Evolutionary conservation across 2,888 invertebrate species (phyloP), one percentile per base, ranked within the genome.

Genomic region (Hyposoter dolosus): DNA sequence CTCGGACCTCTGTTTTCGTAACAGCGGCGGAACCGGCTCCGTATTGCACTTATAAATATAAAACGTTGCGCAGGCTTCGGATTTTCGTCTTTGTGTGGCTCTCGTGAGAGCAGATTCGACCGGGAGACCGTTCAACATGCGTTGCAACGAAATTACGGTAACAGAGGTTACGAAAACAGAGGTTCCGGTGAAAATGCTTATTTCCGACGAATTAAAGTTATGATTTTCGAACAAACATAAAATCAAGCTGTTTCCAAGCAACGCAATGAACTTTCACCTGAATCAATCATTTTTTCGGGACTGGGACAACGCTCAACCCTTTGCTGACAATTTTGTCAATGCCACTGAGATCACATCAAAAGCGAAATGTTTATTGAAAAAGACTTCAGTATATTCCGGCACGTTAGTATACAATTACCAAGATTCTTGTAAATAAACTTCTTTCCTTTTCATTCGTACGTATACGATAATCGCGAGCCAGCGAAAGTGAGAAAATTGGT

Each of bases 401-500:
- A 66, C 10, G 1, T 40, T 66, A 2, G 15, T 53, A 7, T 19
- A 10, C 1, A 10, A 28, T 28, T 45, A 45, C 28, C 50, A 32
- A 71, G 1, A 19, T 19, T 50, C 19, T 69, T 47, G 32, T 43
- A 53, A 9, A 69, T 68, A 77, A 1, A 40, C 63, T 63, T 72
- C 5, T 78, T n/a, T 40, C n/a, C 32, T 77, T 82, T 82, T 65
- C 69, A 35, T 83, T 72, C 45, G 45, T 72, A 66, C 43, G 32
- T 28, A 63, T 23, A 53, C 35, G 45, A 74, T 40, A 77, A 35
- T 53, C 15, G 35, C 12, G 72, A 80, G 60, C 69, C 63, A 83
- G 87, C 74, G 87, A 87, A 88, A 87, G 86, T 84, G 81, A 68
- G 56, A 84, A 83, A 69, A 77, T 28, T 75, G 40, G 50, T 76